phyloP scores from a whole-genome alignment of 2,797 vertebrate species.

The Neosilurus mollespiculum region DNA sequence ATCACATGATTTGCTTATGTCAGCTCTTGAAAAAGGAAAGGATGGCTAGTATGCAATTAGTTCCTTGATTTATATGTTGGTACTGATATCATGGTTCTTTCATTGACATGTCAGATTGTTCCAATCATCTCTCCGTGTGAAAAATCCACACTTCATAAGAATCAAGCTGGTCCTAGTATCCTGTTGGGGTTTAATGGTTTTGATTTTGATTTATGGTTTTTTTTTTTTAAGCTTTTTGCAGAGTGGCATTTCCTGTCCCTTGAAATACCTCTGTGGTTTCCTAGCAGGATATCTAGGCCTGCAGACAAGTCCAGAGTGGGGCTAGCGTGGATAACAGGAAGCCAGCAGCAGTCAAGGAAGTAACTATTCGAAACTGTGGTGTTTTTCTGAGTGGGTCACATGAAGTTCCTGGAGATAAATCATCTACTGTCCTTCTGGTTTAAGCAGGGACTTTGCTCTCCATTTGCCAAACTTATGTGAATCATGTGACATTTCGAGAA shows the following conservation, averaged over 20 bases:
- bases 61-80: background rate
- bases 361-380: conserved; percentile 11
- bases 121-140: background rate
- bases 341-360: conserved; percentile 21
- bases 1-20: background rate
- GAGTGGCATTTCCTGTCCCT: conserved; percentile 55
- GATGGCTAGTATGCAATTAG: background rate
- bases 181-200: background rate
- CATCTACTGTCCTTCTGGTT: conserved; percentile 15
- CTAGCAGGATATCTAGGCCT: conserved; percentile 45
- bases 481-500: conserved; percentile 39
- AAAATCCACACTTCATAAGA: background rate
- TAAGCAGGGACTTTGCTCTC: conserved; percentile 25
- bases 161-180: background rate
- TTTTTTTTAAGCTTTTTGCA: background rate
- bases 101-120: background rate
- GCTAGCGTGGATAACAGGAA: conserved; percentile 65
- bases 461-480: conserved; percentile 39
- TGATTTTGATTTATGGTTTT: conserved; percentile 11
- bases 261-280: conserved; percentile 42
- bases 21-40: background rate
- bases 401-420: conserved; percentile 34
- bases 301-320: conserved; percentile 51
- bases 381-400: conserved; percentile 25
- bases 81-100: background rate